Evolutionary conservation across 2,113 vertebrate species (phyloP), one percentile per base, ranked within the genome.

Genomic region (Alaudala cheleensis): DNA sequence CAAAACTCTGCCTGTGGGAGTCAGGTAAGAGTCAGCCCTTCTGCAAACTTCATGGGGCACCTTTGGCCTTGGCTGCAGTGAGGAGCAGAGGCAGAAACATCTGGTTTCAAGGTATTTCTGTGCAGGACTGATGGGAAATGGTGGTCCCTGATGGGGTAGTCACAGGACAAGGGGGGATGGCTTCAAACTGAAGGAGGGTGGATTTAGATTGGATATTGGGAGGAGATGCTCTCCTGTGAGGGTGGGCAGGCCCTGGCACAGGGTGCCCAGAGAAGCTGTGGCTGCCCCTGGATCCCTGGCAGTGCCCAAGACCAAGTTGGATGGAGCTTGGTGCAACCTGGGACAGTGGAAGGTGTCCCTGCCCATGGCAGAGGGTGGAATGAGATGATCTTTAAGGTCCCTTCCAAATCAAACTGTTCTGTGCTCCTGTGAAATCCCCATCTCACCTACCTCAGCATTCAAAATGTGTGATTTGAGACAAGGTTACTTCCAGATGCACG

Each of bases 401-500:
- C 21, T 61, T 69, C 25, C 21, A 34, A 28, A 21, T 8, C 29
- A 47, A 14, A 39, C 6, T 5, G 2, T 49, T 49, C 87, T 26
- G 6, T 54, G 25, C 34, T 56, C 33, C 34, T 56, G 21, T 62
- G 42, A 61, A 31, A 37, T 42, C 49, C 3, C 31, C 44, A 40
- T 53, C 49, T 21, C 53, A 60, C 17, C 53, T 0, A 0, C 17
- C 34, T 45, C 42, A 37, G 42, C 8, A 8, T 9, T 57, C 57
- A n/a, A 45, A 72, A n/a, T 1, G 1, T 11, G n/a, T 16, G 10
- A 53, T 54, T 62, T 29, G 12, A 70, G 34, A 50, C 8, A 12
- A 25, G 11, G 3, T 8, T 25, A 34, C 47, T 56, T 51, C 60
- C 3, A 0, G 1, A n/a, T 3, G 8, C 10, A 26, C 3, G 0